Percentiles rank a stretch among this genome's conserved stretches.
Conservation (phyloP, 2,888 invertebrate species). For the Ceramica pisi region DNA sequence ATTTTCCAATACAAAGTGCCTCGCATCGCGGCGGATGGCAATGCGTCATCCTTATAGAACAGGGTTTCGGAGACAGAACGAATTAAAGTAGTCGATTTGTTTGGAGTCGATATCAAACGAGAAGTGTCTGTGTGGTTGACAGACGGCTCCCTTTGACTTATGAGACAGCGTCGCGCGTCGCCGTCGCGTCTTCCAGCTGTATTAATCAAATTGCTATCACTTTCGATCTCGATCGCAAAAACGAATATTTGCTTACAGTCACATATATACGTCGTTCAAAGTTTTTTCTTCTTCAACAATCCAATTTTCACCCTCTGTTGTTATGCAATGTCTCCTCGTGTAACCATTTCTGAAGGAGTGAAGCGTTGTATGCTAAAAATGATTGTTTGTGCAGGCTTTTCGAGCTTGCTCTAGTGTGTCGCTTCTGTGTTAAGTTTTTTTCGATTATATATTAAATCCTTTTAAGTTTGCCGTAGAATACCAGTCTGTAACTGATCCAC, state of each 20-base stretch:
- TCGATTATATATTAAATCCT: no score
- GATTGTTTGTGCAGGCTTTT: background rate
- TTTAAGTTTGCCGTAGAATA: no score
- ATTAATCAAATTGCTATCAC: conserved; percentile 55
- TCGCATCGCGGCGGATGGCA: conserved; percentile 47
- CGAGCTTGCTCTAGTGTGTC: background rate
- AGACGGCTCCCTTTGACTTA: conserved; percentile 60
- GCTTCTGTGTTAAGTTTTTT: background rate
- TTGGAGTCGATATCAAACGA: conserved; percentile 64
- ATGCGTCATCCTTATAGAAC: conserved; percentile 59
- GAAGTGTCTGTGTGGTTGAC: conserved; percentile 64
- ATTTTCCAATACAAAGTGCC: conserved; percentile 58
- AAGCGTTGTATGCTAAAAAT: background rate
- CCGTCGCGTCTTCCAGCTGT: conserved; percentile 24
- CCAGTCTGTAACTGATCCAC: no score
- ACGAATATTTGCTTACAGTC: conserved; percentile 33
- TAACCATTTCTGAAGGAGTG: background rate
- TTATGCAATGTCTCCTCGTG: background rate
- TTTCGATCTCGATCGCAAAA: conserved; percentile 22
- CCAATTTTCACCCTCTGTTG: background rate
- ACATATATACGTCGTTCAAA: conserved; percentile 4
- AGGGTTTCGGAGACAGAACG: conserved; percentile 50
- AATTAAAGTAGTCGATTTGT: conserved; percentile 70
- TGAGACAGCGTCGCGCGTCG: conserved; percentile 41
- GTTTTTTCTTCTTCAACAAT: background rate